Base-by-base conservation (phyloP, 2,888 invertebrate species). In the Cephus rjabovi region DNA sequence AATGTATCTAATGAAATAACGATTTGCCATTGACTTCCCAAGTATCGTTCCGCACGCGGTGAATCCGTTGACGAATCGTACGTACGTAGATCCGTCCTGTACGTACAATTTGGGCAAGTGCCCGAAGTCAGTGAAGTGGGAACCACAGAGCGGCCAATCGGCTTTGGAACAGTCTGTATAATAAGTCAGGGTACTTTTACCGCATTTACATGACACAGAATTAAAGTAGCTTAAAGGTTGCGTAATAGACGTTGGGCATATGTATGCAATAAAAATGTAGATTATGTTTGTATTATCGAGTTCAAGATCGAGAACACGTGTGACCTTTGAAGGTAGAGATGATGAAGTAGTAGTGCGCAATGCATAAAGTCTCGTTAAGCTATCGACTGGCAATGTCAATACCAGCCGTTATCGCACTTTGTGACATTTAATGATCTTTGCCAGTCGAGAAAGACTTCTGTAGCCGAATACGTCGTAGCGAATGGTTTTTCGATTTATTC, bases 261-360 rank as follows among this genome's bases (percentile, higher is more conserved):
- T 75, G 83, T 74, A 79, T 74, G 79, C 79, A 77, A 83, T 79
- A 80, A 79, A 80, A 77, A 77, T n/a, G 68, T 68, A 73, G 74
- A 79, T 79, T 80, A 80, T 81, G 84, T 85, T 84, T 84, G 76
- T 83, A 84, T 83, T 83, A 83, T 81, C 82, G 76, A 79, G 78
- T 56, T 76, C 76, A 75, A 77, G 80, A 85, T 84, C 81, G 82
- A 81, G 82, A 85, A 80, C 85, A 85, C 83, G 80, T 84, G 81
- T 56, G 84, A 79, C 79, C 81, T 81, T 75, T 75, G 23, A 9
- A 56, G 56, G 56, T 23, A 56, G 9, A 9, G 56, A 56, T 23
- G 23, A 6, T 6, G 56, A 56, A 23, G 56, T 56, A 23, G 23
- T 0, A 56, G 56, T 56, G 23, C 23, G 9, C 56, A 56, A 56